These are phyloP conservation scores for Eupithecia vulgata DNA, from an alignment of 2,888 invertebrate genomes.

Conservation along the genomic window DNA sequence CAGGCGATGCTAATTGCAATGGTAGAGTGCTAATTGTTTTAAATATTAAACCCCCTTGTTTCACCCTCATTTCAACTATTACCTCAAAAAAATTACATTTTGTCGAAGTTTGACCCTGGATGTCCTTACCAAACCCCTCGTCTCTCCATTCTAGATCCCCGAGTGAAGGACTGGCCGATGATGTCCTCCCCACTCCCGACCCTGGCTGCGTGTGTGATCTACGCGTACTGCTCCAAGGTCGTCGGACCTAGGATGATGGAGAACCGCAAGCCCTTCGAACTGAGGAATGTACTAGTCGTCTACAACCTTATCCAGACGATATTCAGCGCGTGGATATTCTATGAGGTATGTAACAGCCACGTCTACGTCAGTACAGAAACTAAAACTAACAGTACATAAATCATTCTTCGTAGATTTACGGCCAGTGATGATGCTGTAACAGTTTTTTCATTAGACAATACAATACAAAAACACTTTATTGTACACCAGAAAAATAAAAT, in stretches of 20 bases:
- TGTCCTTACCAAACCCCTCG: background rate
- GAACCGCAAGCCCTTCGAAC: conserved; percentile 93
- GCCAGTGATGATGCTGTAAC: no score
- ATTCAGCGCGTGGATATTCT: conserved; percentile 95
- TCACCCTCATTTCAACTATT: no score
- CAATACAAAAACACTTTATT: no score
- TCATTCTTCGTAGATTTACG: no score
- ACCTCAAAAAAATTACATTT: no score
- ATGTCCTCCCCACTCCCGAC: conserved; percentile 96
- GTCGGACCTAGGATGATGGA: conserved; percentile 95
- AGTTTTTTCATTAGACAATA: no score
- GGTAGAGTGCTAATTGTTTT: no score
- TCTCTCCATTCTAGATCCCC: conserved; percentile 87
- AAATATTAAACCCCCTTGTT: no score
- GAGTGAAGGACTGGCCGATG: conserved; percentile 94
- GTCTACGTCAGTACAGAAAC: no score
- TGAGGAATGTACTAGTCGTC: conserved; percentile 90
- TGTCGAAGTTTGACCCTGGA: no score
- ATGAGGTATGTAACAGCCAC: conserved; percentile 86
- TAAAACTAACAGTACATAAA: background rate
- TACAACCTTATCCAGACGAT: conserved; percentile 96
- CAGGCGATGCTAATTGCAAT: no score
- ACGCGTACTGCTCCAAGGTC: conserved; percentile 92
- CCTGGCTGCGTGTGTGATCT: conserved; percentile 90
- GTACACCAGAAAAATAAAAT: no score